Evolutionary conservation across 2,888 invertebrate species (phyloP).

Genomic region (Acleris literana): DNA sequence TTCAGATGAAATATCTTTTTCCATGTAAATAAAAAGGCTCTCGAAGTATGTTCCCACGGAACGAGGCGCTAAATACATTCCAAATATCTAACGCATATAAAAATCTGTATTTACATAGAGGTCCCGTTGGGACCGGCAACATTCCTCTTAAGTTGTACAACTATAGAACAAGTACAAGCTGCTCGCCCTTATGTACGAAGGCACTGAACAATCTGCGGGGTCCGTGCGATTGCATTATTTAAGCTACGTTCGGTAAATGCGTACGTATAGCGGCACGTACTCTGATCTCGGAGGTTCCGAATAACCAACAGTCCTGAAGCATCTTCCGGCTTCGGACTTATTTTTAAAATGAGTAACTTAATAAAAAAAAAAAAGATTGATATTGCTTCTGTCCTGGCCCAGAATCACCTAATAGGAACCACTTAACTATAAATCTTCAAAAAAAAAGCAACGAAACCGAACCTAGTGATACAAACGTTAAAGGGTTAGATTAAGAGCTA

Average conservation of each 20-base stretch:
- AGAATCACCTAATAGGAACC: slow-evolving; percentile 45
- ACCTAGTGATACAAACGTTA: slow-evolving; percentile 5
- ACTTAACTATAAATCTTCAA: slow-evolving; percentile 35
- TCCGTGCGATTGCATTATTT: too few species aligned
- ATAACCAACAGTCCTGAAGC: too few species aligned
- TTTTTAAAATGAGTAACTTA: not conserved
- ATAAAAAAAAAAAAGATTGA: not conserved
- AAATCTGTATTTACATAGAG: slow-evolving; percentile 71
- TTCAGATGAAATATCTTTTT: too few species aligned
- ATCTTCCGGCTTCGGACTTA: not conserved
- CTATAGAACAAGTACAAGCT: slow-evolving; percentile 12
- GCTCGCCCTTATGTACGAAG: slow-evolving; percentile 4
- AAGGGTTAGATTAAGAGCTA: slow-evolving; percentile 37
- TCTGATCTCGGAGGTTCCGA: not conserved
- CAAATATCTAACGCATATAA: slow-evolving; percentile 61
- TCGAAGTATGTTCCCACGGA: slow-evolving; percentile 33
- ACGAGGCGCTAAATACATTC: slow-evolving; percentile 51
- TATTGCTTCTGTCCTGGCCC: slow-evolving; percentile 34
- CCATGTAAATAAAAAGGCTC: too few species aligned
- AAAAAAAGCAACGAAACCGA: slow-evolving; percentile 24
- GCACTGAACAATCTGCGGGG: not conserved
- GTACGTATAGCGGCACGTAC: not conserved
- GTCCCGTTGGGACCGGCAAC: slow-evolving; percentile 34
- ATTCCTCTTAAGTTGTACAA: slow-evolving; percentile 26
- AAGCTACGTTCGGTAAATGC: too few species aligned